Conservation (phyloP, 2,113 vertebrate species). For the Colius striatus region DNA sequence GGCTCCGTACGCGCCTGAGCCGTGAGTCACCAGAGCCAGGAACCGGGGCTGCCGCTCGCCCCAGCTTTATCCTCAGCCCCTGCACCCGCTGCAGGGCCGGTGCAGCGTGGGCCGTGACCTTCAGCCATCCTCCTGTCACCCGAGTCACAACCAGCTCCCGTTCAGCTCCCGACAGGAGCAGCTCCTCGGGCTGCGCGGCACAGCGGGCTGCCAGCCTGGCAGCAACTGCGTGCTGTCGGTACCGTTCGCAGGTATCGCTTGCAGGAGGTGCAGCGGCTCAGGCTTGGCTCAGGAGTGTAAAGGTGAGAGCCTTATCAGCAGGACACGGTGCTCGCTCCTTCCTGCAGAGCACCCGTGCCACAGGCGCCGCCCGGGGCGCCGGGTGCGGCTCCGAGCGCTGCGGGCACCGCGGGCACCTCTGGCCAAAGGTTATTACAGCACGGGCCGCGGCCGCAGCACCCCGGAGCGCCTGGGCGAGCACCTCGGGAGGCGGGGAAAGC, state of each 20-base stretch:
- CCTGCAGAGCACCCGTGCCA: not conserved
- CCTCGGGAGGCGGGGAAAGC: rapidly evolving
- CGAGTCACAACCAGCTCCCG: not conserved
- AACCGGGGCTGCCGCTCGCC: not conserved
- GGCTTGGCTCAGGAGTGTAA: not conserved
- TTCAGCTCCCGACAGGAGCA: not conserved
- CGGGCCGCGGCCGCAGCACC: rapidly evolving
- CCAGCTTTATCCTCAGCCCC: not conserved
- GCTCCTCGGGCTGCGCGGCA: not conserved
- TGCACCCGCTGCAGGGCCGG: not conserved
- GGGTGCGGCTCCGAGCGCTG: not conserved
- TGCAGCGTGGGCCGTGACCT: no score
- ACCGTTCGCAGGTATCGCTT: not conserved
- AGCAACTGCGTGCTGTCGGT: not conserved
- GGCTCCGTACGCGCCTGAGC: conserved; percentile 39
- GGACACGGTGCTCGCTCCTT: not conserved
- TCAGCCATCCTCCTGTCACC: not conserved
- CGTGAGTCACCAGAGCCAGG: conserved; percentile 53
- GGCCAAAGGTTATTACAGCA: not conserved
- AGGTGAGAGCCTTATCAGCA: conserved; percentile 17
- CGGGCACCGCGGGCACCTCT: rapidly evolving
- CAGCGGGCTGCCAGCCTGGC: not conserved
- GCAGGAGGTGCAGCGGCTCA: not conserved
- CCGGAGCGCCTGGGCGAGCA: no score
- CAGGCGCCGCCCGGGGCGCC: rapidly evolving